Evolutionary conservation across 2,797 vertebrate genomes (phyloP), one percentile per base, ranked within the genome.

Genomic region (Pseudocheirus occidentalis): DNA sequence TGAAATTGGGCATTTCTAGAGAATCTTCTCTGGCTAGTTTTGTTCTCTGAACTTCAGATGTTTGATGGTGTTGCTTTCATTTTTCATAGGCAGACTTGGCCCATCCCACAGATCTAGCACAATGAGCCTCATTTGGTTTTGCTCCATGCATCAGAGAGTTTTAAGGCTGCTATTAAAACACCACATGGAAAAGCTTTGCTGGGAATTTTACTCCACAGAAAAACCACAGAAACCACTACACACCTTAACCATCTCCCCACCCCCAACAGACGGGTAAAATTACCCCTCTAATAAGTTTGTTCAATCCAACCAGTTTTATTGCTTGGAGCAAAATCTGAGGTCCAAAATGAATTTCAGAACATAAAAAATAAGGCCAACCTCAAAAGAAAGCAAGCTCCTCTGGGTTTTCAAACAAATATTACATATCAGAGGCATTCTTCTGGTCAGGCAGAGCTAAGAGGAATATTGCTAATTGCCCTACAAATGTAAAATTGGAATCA

Each of bases 161-260:
- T 98, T 97, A 98, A 98, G 97, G 97, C 96, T 94, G 97, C 97
- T 97, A 98, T 98, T 98, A 98, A 98, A 98, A 96, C 94, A 96
- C 97, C 98, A 98, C 98, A 98, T 98, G 98, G 98, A 98, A 98
- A 98, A 98, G 97, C 92, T 98, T 98, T 98, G 97, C 95, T 97
- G 98, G 95, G 97, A 98, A 98, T 97, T 97, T 97, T 97, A 95
- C 95, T 98, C 98, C 92, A 89, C 96, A 97, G 91, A 98, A 95
- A 98, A 98, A 97, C 98, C 98, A 96, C 98, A 98, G 97, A 98
- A 97, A 96, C 98, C 96, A 96, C 96, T 95, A 95, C 97, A 98
- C 98, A 98, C 98, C 98, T 98, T 97, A 97, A 96, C 97, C 92
- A 93, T 96, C 96, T 98, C 97, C 95, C 97, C 90, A 28, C 97